Evolutionary conservation across 1,140 invertebrate genomes (phyloP).

Genomic region (Sitophilus oryzae): DNA sequence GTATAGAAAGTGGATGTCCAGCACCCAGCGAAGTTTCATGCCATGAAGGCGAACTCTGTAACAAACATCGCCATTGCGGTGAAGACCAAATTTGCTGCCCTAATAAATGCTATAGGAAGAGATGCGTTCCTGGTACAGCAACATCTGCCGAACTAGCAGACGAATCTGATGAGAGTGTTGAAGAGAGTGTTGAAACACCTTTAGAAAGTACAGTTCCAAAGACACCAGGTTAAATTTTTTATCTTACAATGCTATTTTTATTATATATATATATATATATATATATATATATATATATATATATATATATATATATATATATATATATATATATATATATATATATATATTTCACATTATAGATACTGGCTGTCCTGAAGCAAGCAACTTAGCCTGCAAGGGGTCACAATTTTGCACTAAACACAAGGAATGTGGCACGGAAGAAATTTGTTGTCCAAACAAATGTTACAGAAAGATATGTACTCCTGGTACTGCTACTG

Average conservation of each 20-base stretch:
- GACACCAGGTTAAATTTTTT: not conserved
- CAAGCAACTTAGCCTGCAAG: slow-evolving; percentile 12
- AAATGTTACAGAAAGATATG: slow-evolving; percentile 21
- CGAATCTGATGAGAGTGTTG: slow-evolving; percentile 22
- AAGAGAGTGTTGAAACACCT: slow-evolving; percentile 9
- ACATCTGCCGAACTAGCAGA: slow-evolving; percentile 13
- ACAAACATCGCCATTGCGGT: slow-evolving; percentile 17
- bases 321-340: no score
- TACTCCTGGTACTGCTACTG: slow-evolving; percentile 15
- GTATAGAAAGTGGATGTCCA: slow-evolving; percentile 20
- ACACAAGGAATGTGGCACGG: slow-evolving; percentile 15
- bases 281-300: no score
- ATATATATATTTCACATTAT: not conserved
- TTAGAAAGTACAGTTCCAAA: not conserved
- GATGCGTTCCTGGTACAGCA: slow-evolving; percentile 14
- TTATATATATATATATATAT: no score
- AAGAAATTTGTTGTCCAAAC: slow-evolving; percentile 19
- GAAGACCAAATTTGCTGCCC: slow-evolving; percentile 20
- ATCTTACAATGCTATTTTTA: not conserved
- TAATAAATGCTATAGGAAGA: slow-evolving; percentile 22
- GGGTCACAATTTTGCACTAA: slow-evolving; percentile 19
- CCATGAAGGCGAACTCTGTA: slow-evolving; percentile 15
- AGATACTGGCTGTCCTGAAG: slow-evolving; percentile 17
- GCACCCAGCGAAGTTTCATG: slow-evolving; percentile 14
- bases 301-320: no score